phyloP scores from a whole-genome alignment of 92 coral and sea anemone species.

The Actinernus sp. region DNA sequence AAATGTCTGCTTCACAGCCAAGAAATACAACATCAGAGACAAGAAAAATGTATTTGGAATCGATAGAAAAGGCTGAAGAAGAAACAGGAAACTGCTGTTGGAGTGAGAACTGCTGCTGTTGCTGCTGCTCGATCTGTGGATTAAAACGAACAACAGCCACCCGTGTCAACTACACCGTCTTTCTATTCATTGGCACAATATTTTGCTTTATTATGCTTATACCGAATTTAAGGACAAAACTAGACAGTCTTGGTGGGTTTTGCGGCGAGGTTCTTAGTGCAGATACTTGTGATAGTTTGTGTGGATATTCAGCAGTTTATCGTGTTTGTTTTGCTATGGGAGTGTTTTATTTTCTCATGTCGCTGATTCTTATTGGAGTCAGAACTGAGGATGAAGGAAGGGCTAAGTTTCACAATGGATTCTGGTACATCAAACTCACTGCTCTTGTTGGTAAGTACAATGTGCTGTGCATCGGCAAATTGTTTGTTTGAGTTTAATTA shows the following conservation, averaged over 20 bases:
- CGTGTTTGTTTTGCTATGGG: conserved; percentile 73
- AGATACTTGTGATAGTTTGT: conserved; percentile 53
- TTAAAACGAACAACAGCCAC: conserved; percentile 13
- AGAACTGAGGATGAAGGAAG: conserved; percentile 43
- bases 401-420: conserved; percentile 63
- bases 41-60: neutral
- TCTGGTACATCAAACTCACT: conserved; percentile 67
- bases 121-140: conserved; percentile 1
- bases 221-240: conserved; percentile 45
- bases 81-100: neutral
- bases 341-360: conserved; percentile 55
- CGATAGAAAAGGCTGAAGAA: neutral
- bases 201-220: conserved; percentile 49
- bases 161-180: conserved; percentile 41
- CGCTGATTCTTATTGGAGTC: conserved; percentile 63
- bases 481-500: too few relatives aligned
- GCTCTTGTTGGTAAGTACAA: conserved; percentile 57
- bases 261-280: conserved; percentile 50
- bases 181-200: conserved; percentile 41
- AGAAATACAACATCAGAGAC: too few relatives aligned
- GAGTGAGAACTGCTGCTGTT: conserved; percentile 1
- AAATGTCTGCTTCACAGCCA: too few relatives aligned
- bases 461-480: too few relatives aligned
- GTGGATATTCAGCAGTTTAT: conserved; percentile 84
- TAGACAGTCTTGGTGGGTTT: conserved; percentile 41